Percentiles rank a stretch among this genome's conserved stretches.
Evolutionary conservation across 2,888 invertebrate genomes (phyloP).

Genomic region (Drepanosiphum platanoidis): DNA sequence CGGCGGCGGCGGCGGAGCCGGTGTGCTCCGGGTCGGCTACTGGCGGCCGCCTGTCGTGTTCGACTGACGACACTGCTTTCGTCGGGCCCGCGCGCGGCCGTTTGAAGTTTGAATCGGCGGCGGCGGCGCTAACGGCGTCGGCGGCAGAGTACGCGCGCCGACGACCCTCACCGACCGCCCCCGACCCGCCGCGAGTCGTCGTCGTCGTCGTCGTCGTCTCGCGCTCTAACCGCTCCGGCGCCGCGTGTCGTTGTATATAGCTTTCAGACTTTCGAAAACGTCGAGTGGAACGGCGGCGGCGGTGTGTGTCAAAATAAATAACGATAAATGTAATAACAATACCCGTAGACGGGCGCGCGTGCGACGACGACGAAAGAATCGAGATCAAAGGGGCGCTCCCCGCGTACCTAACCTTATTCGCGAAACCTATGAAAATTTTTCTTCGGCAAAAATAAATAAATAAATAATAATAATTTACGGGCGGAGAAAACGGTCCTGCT

Average conservation of each 20-base stretch:
- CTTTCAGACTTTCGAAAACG: background rate
- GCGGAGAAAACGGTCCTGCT: no score
- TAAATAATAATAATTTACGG: no score
- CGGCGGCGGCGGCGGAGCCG: background rate
- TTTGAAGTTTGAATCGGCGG: constrained; percentile 35
- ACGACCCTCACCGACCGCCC: background rate
- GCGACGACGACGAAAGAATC: no score
- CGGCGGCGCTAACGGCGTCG: background rate
- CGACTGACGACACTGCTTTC: constrained; percentile 39
- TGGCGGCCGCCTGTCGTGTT: constrained; percentile 31
- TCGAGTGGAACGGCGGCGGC: background rate
- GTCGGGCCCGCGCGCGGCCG: constrained; percentile 10
- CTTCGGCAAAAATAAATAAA: no score
- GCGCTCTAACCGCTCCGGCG: background rate
- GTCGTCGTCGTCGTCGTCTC: no score
- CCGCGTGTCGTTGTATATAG: background rate
- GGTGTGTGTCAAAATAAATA: background rate
- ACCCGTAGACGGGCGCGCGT: no score
- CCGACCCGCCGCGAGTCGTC: background rate
- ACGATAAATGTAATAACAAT: no score
- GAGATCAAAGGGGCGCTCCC: no score
- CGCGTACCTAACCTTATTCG: no score
- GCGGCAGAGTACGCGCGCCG: background rate
- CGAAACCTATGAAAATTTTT: no score
- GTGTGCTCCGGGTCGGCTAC: constrained; percentile 13